These are phyloP conservation scores for Palythoa heliodiscus DNA, from an alignment of 92 coral and sea anemone genomes.

Conservation along the genomic window DNA sequence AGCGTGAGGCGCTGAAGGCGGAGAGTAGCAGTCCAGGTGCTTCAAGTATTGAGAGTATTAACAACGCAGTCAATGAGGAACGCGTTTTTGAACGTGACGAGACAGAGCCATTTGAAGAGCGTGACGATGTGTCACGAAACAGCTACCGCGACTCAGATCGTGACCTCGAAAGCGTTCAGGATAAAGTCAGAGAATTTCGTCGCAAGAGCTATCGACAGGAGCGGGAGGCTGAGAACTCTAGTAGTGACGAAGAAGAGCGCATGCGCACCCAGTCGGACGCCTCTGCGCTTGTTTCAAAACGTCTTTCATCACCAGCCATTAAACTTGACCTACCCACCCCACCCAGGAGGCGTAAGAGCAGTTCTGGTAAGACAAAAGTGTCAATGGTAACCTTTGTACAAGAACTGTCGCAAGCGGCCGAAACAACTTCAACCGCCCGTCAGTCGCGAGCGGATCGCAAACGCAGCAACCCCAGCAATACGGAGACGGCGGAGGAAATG, in stretches of 20 bases:
- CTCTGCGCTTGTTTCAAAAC: conserved; percentile 60
- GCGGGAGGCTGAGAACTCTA: conserved; percentile 69
- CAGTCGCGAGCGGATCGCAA: conserved; percentile 30
- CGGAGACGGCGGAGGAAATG: conserved; percentile 63
- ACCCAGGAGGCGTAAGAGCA: conserved; percentile 34
- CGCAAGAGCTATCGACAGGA: conserved; percentile 57
- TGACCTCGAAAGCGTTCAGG: conserved; percentile 8
- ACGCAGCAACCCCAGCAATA: conserved; percentile 35
- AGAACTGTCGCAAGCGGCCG: conserved; percentile 23
- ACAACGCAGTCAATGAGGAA: conserved; percentile 73
- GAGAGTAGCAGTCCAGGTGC: conserved; percentile 79
- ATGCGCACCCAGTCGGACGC: conserved; percentile 42
- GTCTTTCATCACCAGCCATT: conserved; percentile 59
- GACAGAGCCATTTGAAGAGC: conserved; percentile 22
- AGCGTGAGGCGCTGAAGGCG: conserved; percentile 65
- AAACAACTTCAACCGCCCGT: conserved; percentile 8
- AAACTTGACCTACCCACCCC: conserved; percentile 39
- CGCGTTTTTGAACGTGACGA: conserved; percentile 43
- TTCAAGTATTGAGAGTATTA: conserved; percentile 86
- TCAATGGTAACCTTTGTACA: conserved; percentile 26
- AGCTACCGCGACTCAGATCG: conserved; percentile 40
- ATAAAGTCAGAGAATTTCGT: conserved; percentile 17
- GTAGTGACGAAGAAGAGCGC: conserved; percentile 85
- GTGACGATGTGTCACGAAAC: conserved; percentile 20
- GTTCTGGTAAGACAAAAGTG: conserved; percentile 17